These are phyloP conservation scores for Nematopogon swammerdamellus DNA, from an alignment of 2,888 invertebrate species.

Conservation along the genomic window DNA sequence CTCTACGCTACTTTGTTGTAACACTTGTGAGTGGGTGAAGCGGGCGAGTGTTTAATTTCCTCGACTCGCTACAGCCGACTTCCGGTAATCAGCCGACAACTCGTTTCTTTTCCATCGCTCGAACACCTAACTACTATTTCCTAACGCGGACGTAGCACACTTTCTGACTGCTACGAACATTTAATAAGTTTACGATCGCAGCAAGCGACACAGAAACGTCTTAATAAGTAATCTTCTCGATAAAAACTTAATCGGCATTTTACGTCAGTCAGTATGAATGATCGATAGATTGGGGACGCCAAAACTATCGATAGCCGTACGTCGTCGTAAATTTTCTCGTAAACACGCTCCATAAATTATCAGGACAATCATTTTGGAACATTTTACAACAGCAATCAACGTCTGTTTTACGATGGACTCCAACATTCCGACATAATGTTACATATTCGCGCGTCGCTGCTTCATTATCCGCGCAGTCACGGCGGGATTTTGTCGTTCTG, in stretches of 20 bases:
- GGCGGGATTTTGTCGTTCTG: no score
- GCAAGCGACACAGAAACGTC: no score
- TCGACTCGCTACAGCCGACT: constrained; percentile 41
- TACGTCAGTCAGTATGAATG: neutral
- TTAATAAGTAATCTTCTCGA: neutral
- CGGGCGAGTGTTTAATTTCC: neutral
- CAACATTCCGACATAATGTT: neutral
- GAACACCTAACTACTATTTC: constrained; percentile 31
- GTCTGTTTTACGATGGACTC: constrained; percentile 42
- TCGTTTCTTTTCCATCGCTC: constrained; percentile 43
- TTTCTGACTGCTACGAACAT: neutral
- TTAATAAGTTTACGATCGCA: no score
- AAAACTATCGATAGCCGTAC: constrained; percentile 11
- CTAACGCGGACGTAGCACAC: constrained; percentile 19
- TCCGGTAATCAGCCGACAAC: constrained; percentile 44
- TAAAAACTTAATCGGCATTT: neutral
- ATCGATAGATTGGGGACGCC: neutral
- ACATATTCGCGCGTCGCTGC: neutral
- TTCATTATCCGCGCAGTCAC: neutral
- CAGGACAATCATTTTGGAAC: constrained; percentile 49
- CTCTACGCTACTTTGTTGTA: neutral
- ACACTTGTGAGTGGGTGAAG: neutral
- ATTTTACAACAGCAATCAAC: constrained; percentile 54
- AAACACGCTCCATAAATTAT: constrained; percentile 56
- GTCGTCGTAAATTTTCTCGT: constrained; percentile 43